Evolutionary conservation across 2,113 vertebrate species (phyloP).

Genomic region (Tragelaphus imberbis): DNA sequence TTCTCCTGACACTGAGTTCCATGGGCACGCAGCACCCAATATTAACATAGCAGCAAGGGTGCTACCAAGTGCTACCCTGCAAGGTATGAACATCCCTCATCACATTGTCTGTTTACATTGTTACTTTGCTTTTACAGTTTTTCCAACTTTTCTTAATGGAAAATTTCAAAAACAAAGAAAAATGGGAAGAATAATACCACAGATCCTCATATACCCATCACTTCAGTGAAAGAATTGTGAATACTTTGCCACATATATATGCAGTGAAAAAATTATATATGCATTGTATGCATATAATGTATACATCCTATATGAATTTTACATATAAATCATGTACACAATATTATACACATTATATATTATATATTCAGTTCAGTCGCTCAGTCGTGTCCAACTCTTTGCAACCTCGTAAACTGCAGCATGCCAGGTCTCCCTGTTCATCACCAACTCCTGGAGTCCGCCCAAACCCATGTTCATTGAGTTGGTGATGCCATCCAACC

Average conservation of each 20-base stretch:
- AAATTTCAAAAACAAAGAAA: not conserved
- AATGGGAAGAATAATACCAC: not conserved
- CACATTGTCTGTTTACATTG: not conserved
- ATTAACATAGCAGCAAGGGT: not conserved
- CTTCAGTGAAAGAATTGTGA: not conserved
- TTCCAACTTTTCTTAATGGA: not conserved
- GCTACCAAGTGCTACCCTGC: not conserved
- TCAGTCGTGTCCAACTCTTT: not conserved
- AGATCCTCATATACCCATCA: not conserved
- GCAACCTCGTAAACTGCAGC: not conserved
- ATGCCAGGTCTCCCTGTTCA: not conserved
- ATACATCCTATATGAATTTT: not conserved
- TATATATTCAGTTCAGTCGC: not conserved
- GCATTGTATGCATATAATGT: not conserved
- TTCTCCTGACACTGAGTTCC: not conserved
- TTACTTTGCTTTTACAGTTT: not conserved
- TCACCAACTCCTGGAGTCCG: fast-evolving
- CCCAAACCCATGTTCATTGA: not conserved
- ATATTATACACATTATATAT: not conserved
- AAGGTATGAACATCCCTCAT: not conserved
- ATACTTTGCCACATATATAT: not conserved
- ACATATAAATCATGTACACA: not conserved
- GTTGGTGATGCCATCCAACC: not conserved
- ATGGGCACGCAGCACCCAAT: not conserved
- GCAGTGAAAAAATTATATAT: not conserved